phyloP scores from a whole-genome alignment of 2,888 invertebrate genomes.

The Lepidonotus clava region DNA sequence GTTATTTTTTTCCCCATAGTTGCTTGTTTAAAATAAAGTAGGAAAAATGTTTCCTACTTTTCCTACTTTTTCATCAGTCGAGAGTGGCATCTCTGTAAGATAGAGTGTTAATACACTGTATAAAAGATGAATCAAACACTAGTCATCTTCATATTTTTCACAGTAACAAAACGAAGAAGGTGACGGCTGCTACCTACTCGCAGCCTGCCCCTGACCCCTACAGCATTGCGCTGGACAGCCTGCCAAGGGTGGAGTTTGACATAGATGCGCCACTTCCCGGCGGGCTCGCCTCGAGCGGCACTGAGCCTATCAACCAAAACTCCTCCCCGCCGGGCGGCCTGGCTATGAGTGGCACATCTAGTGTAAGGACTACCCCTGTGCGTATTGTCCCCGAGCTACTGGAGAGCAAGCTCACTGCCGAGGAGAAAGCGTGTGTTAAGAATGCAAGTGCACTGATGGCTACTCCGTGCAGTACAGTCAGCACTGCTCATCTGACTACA shows the following conservation, averaged over 20 bases:
- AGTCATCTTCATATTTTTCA: background rate
- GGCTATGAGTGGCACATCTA: background rate
- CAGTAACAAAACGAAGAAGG: background rate
- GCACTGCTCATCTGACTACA: background rate
- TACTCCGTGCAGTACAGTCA: background rate
- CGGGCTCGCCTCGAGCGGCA: conserved; percentile 20
- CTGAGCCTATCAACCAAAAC: background rate
- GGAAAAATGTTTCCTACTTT: too few relatives aligned
- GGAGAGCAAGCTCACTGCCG: background rate
- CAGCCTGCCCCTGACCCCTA: background rate
- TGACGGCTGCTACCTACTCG: background rate
- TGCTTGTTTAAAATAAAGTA: too few relatives aligned
- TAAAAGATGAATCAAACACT: too few relatives aligned
- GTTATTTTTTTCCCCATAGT: too few relatives aligned
- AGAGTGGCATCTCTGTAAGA: too few relatives aligned
- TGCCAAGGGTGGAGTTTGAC: conserved; percentile 19
- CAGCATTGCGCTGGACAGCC: conserved; percentile 11
- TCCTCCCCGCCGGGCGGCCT: background rate
- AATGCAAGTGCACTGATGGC: background rate
- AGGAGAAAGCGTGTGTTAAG: background rate
- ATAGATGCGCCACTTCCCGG: background rate
- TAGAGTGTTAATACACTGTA: too few relatives aligned
- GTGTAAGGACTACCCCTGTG: background rate
- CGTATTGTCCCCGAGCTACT: background rate
- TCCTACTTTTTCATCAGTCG: too few relatives aligned